Conservation (phyloP, 2,888 invertebrate species). For the Eutolmus rufibarbis region DNA sequence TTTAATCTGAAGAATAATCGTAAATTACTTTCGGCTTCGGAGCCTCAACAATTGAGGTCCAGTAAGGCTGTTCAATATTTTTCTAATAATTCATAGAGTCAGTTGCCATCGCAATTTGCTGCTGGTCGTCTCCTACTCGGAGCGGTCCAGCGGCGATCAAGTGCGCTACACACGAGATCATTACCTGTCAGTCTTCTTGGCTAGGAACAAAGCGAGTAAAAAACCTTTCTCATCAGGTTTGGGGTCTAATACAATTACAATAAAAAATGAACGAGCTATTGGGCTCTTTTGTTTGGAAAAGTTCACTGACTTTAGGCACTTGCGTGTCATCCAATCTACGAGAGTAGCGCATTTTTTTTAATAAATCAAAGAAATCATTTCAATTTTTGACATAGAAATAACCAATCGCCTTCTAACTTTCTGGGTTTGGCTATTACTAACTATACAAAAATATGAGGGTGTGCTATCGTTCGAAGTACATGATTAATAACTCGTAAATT, state of each 20-base stretch:
- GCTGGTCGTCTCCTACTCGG: not conserved
- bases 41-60: not conserved
- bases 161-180: not conserved
- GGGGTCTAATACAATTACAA: not conserved
- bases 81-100: slow-evolving; percentile 8
- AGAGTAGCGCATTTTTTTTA: not conserved
- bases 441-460: not conserved
- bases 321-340: slow-evolving; percentile 11
- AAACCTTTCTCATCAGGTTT: not conserved
- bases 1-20: slow-evolving; percentile 5
- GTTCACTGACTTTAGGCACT: slow-evolving; percentile 22
- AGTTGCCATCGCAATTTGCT: not conserved
- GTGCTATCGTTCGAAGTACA: not conserved
- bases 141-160: not conserved
- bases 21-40: slow-evolving; percentile 2
- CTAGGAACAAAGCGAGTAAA: not conserved
- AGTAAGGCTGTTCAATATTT: not conserved
- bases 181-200: not conserved
- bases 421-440: not conserved
- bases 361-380: not conserved
- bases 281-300: slow-evolving; percentile 22
- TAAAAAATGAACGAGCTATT: not conserved
- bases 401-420: not conserved
- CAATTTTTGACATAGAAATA: not conserved
- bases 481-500: not conserved